These are phyloP conservation scores for Hirtodrosophila confusa DNA, from an alignment of 2,888 invertebrate genomes.

Conservation along the genomic window DNA sequence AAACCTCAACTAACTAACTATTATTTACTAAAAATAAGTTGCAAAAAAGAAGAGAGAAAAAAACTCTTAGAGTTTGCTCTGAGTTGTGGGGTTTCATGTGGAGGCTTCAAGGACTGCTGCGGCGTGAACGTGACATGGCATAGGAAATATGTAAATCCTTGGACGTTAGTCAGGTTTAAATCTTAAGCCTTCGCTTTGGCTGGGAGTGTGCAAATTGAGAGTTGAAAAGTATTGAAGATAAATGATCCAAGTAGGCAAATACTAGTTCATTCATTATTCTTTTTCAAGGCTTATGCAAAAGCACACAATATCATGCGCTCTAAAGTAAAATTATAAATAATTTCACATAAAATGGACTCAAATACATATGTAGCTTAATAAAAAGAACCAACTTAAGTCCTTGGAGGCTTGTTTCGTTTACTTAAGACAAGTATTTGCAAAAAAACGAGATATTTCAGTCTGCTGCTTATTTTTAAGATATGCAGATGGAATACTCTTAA, in stretches of 20 bases:
- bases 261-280: constrained; percentile 16
- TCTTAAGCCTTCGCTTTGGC: constrained; percentile 44
- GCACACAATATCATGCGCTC: not conserved
- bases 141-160: constrained; percentile 62
- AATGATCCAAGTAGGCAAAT: constrained; percentile 43
- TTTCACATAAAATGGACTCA: no score
- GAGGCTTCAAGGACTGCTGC: constrained; percentile 33
- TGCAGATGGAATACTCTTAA: no score
- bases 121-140: constrained; percentile 59
- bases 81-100: constrained; percentile 1
- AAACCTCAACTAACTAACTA: constrained; percentile 74
- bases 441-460: no score
- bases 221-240: constrained; percentile 55
- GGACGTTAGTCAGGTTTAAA: constrained; percentile 63
- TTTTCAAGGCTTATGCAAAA: not conserved
- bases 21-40: constrained; percentile 78
- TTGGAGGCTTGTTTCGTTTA: no score
- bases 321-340: no score
- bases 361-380: no score
- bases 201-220: constrained; percentile 52
- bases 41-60: constrained; percentile 35
- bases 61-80: constrained; percentile 34
- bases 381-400: no score
- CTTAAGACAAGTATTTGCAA: no score
- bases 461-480: no score